Conservation (phyloP, 2,797 vertebrate species). For the Gobio occitaniae region DNA sequence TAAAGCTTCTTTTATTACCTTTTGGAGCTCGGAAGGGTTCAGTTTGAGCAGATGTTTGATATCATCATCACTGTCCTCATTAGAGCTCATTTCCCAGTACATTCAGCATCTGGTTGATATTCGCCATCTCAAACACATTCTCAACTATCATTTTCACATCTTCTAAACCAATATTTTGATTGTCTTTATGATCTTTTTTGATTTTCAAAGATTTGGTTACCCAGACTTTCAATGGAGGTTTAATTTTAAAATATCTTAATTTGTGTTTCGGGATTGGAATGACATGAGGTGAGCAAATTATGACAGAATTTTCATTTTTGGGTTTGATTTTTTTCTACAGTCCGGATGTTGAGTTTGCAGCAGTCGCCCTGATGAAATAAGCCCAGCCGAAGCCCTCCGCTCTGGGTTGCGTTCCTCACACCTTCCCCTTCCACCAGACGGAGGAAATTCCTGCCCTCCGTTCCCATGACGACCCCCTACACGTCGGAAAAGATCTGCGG, state of each 20-base stretch:
- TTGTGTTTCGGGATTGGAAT: neutral
- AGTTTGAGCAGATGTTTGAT: too few relatives aligned
- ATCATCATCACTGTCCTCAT: too few relatives aligned
- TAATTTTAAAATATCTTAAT: neutral
- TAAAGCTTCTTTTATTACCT: too few relatives aligned
- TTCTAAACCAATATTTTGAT: neutral
- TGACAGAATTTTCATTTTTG: neutral
- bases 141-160: too few relatives aligned
- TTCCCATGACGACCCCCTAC: conserved; percentile 59
- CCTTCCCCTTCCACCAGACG: conserved; percentile 16
- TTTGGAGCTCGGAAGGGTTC: too few relatives aligned
- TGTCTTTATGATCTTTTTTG: neutral
- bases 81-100: too few relatives aligned
- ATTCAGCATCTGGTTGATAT: too few relatives aligned
- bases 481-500: conserved; percentile 36
- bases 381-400: conserved; percentile 1
- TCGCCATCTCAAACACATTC: too few relatives aligned
- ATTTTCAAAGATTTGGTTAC: neutral
- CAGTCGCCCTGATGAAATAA: conserved; percentile 29
- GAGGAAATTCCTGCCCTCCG: conserved; percentile 45
- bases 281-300: neutral
- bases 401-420: conserved; percentile 33
- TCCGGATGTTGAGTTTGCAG: neutral
- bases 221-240: neutral
- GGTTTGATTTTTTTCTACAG: neutral